These are phyloP conservation scores for Diachasmimorpha longicaudata DNA, from an alignment of 1,140 invertebrate genomes.

Conservation along the genomic window DNA sequence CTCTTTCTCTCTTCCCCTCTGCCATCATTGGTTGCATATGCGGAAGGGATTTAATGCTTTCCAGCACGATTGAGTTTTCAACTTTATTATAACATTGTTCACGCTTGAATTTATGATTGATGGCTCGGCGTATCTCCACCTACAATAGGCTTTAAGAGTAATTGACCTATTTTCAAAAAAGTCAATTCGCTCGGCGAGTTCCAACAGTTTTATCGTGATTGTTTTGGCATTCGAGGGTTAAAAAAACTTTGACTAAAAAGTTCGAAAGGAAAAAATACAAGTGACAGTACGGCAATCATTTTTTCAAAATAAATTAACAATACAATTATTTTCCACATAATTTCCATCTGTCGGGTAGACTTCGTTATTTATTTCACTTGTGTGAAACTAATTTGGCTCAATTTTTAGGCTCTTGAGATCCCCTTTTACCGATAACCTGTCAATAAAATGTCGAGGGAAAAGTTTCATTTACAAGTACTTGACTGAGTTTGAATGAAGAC, in stretches of 20 bases:
- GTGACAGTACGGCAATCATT: too few species aligned
- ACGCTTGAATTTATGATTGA: constrained; percentile 22
- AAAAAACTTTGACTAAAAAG: background rate
- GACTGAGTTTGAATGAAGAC: too few species aligned
- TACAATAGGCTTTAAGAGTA: constrained; percentile 11
- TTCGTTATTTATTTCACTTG: too few species aligned
- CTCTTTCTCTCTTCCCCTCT: background rate
- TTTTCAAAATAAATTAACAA: too few species aligned
- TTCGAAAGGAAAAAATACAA: background rate
- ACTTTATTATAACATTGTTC: constrained; percentile 16
- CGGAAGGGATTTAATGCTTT: constrained; percentile 16
- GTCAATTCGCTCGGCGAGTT: background rate
- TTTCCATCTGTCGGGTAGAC: too few species aligned
- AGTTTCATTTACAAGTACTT: too few species aligned
- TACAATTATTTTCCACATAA: too few species aligned
- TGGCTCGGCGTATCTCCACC: background rate
- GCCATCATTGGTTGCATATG: constrained; percentile 8
- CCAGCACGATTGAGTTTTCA: constrained; percentile 23
- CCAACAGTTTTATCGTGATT: background rate
- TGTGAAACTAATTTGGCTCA: too few species aligned
- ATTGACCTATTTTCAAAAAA: constrained; percentile 19
- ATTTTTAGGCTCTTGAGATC: too few species aligned
- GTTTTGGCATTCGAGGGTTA: background rate
- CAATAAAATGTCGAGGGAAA: too few species aligned
- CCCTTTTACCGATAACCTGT: too few species aligned